Evolutionary conservation across 2,113 vertebrate genomes (phyloP).

Genomic region (Oenanthe melanoleuca): DNA sequence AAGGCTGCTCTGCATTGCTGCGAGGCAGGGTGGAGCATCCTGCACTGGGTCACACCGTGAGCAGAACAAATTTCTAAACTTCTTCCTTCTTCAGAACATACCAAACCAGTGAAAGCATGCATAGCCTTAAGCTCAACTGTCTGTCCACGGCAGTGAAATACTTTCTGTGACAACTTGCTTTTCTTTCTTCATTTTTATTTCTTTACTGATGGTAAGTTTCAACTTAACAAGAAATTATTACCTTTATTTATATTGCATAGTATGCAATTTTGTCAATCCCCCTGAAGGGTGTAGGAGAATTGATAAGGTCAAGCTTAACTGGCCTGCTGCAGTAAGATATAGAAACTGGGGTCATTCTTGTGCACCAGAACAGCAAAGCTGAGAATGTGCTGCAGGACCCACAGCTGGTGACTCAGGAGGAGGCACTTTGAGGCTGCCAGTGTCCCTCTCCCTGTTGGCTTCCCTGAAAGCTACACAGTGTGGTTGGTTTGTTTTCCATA

Average conservation of each 20-base stretch:
- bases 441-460: background rate
- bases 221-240: background rate
- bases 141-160: background rate
- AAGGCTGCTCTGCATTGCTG: background rate
- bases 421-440: background rate
- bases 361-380: background rate
- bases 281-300: background rate
- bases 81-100: constrained; percentile 34
- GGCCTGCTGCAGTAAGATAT: background rate
- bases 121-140: background rate
- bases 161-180: background rate
- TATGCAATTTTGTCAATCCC: background rate
- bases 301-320: background rate
- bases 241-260: background rate
- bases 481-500: background rate
- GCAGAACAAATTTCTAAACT: background rate
- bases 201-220: background rate
- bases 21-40: background rate
- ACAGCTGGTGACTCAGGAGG: background rate
- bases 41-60: background rate
- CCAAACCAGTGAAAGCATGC: constrained; percentile 52
- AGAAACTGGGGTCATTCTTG: background rate
- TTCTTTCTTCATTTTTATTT: background rate
- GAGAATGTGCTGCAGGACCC: rapidly evolving
- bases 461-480: background rate